Percentiles rank a stretch among this genome's conserved stretches.
These are phyloP conservation scores for Tenualosa ilisha DNA, from an alignment of 2,797 vertebrate genomes.

Conservation along the genomic window DNA sequence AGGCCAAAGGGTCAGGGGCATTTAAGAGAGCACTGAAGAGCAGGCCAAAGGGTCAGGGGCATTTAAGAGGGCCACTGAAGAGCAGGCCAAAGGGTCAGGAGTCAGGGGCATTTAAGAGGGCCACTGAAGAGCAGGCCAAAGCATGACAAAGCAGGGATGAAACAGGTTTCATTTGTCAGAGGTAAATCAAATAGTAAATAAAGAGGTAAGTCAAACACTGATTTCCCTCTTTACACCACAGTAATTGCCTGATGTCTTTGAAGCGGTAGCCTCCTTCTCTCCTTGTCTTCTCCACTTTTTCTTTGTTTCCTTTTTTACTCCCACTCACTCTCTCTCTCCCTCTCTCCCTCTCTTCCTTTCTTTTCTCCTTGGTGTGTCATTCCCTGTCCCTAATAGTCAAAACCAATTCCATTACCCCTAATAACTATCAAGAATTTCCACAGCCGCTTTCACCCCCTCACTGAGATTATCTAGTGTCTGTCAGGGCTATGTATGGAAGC, in stretches of 20 bases:
- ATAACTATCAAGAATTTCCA: not conserved
- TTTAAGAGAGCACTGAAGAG: slow-evolving; percentile 56
- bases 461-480: not conserved
- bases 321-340: not conserved
- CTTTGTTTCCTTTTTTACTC: slow-evolving; percentile 30
- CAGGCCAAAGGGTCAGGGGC: slow-evolving; percentile 41
- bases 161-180: slow-evolving; percentile 67
- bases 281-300: slow-evolving; percentile 29
- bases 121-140: slow-evolving; percentile 57
- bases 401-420: not conserved
- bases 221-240: too few relatives aligned
- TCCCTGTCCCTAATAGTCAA: slow-evolving; percentile 6
- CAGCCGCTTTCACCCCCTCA: not conserved
- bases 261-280: not conserved
- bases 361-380: not conserved
- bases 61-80: slow-evolving; percentile 58
- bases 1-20: too few relatives aligned
- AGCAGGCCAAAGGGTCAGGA: slow-evolving; percentile 36
- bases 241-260: too few relatives aligned
- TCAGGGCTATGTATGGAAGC: too few relatives aligned
- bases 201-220: too few relatives aligned
- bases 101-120: slow-evolving; percentile 35
- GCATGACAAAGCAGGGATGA: slow-evolving; percentile 33
- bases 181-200: too few relatives aligned
- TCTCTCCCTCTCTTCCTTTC: not conserved